These are phyloP conservation scores for Plecturocebus donacophilus DNA, from an alignment of 2,113 vertebrate genomes.

Conservation along the genomic window DNA sequence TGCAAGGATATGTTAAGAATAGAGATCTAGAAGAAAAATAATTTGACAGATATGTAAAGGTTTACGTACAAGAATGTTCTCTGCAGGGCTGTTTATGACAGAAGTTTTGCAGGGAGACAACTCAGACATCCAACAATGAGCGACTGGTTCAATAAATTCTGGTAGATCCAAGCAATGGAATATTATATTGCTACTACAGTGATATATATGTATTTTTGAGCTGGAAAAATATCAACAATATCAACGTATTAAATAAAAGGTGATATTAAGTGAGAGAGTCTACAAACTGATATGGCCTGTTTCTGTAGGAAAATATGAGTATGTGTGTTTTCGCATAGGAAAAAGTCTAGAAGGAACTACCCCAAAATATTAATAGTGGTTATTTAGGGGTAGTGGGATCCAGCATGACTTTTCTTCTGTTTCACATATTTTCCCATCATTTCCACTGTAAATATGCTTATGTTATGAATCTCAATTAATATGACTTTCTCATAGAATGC, in stretches of 20 bases:
- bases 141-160: constrained; percentile 33
- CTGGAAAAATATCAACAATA: neutral
- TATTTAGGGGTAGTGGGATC: neutral
- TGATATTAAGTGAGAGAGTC: neutral
- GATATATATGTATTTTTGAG: neutral
- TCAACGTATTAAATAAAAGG: neutral
- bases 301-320: neutral
- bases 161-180: neutral
- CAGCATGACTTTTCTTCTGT: neutral
- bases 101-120: neutral
- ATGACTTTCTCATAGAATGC: constrained; percentile 6
- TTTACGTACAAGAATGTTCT: neutral
- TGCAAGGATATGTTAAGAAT: neutral
- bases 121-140: neutral
- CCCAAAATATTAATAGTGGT: neutral
- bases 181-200: neutral
- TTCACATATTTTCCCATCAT: constrained; percentile 12
- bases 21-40: neutral
- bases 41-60: neutral
- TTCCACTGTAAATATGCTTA: neutral
- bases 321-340: neutral
- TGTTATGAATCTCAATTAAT: neutral
- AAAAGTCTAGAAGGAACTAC: neutral
- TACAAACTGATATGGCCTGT: neutral
- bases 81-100: neutral